Evolutionary conservation across 2,113 vertebrate species (phyloP), one percentile per base, ranked within the genome.

Genomic region (Gavialis gangeticus): DNA sequence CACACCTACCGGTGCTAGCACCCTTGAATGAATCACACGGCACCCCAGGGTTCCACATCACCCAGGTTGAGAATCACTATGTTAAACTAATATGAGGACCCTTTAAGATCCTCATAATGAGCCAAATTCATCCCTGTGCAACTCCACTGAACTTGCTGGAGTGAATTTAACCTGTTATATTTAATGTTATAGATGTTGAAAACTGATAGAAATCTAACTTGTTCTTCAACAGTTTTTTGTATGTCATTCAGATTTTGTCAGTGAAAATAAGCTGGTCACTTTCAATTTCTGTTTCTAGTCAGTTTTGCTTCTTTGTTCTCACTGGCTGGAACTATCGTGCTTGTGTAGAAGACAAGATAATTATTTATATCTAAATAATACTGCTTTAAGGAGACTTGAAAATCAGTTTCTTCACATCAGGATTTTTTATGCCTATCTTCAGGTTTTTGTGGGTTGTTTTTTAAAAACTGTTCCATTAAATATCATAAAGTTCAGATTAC

Each of bases 131-230:
- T 84, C 66, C 12, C 46, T 54, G 2, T 58, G 22, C 21, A 79
- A 13, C 17, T 67, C 11, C 73, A 3, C 12, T n/a, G 55, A 22
- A 37, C 88, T 90, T 8, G 28, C 6, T 28, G 13, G 3, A 57
- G 21, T 60, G 12, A 14, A 28, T n/a, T 30, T 6, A 79, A 55
- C 0, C 0, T 3, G 15, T 0, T 1, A 1, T 34, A 62, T 88
- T 46, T 13, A 77, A 83, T 28, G 22, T 3, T 57, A 69, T 21
- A 9, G 9, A 12, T 46, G 30, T 2, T 84, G 86, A 62, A 79
- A 30, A 56, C 25, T 88, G 10, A 55, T 11, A 14, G 91, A 81
- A 28, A 1, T 58, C 17, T 5, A 6, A 4, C 25, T 67, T 57
- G 63, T 88, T 95, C 78, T 95, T 95, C 92, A 30, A 14, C 55